Evolutionary conservation across 2,888 invertebrate genomes (phyloP), one percentile per base, ranked within the genome.

Genomic region (Leptopilina syphax): DNA sequence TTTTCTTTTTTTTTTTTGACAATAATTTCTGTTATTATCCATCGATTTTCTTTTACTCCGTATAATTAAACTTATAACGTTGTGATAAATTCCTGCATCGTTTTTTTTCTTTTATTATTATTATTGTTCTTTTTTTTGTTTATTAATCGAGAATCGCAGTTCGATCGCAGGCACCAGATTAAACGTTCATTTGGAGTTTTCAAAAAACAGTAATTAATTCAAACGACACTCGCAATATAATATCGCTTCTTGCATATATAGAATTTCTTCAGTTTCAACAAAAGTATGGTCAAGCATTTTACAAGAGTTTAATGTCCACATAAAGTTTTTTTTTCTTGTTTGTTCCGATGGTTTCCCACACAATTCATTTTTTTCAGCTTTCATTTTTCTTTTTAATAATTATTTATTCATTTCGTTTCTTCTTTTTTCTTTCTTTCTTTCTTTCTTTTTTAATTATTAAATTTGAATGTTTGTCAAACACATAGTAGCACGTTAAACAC

Each of bases 181-280:
- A 88, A 84, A 87, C 87, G 89, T 90, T 88, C 89, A 87, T 89
- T 50, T 85, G 84, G 86, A 87, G 85, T 88, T 89, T 89, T 85
- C 10, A 50, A 50, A 50, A 83, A 87, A 89, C 85, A 85, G 86
- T 88, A 87, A 88, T 89, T 84, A 85, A 90, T 89, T 87, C 86
- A 88, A 89, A 88, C 88, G 88, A 90, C 90, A 90, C 89, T 89
- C 87, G 89, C 87, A 50, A 86, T 87, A 88, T 81, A 87, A 88
- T 87, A 88, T 86, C 87, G 89, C 87, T 89, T 34, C 87, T 89
- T 87, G 88, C 87, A 90, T 90, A 90, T 50, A 50, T 50, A 50
- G 88, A 91, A 90, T 90, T 90, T 89, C 81, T 87, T 86, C 87
- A 90, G 88, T 89, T 86, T 89, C 87, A 91, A 91, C 91, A 89